Evolutionary conservation across 2,888 invertebrate species (phyloP).

Genomic region (Apamea epomidion): DNA sequence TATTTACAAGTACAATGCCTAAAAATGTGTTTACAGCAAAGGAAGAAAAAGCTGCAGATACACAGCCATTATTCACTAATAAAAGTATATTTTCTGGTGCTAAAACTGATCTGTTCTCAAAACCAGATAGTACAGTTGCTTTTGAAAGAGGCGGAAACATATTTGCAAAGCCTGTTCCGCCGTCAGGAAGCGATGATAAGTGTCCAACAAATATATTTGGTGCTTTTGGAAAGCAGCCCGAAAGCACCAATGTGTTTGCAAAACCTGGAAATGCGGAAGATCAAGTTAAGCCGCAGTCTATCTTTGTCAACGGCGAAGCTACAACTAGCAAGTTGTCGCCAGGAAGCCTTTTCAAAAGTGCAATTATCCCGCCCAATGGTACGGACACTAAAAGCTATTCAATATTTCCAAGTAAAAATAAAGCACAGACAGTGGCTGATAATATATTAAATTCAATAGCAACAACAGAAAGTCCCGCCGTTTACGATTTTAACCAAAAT

Average conservation of each 20-base stretch:
- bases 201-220: constrained; percentile 78
- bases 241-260: constrained; percentile 69
- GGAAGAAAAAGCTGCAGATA: constrained; percentile 36
- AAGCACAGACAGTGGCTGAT: constrained; percentile 80
- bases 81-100: constrained; percentile 63
- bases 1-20: constrained; percentile 55
- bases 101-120: constrained; percentile 68
- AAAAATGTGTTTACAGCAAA: constrained; percentile 58
- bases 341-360: constrained; percentile 83
- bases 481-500: constrained; percentile 81
- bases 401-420: constrained; percentile 85
- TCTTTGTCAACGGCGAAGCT: constrained; percentile 76
- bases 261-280: constrained; percentile 42
- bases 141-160: constrained; percentile 74
- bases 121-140: constrained; percentile 68
- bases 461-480: constrained; percentile 65
- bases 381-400: constrained; percentile 75
- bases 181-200: constrained; percentile 65
- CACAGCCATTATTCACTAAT: constrained; percentile 47
- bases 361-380: constrained; percentile 71
- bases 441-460: constrained; percentile 81
- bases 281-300: constrained; percentile 60
- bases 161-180: constrained; percentile 72
- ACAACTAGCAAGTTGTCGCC: constrained; percentile 76
- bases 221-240: constrained; percentile 71